Conservation (phyloP, 2,888 invertebrate species). For the Bombylius major region DNA sequence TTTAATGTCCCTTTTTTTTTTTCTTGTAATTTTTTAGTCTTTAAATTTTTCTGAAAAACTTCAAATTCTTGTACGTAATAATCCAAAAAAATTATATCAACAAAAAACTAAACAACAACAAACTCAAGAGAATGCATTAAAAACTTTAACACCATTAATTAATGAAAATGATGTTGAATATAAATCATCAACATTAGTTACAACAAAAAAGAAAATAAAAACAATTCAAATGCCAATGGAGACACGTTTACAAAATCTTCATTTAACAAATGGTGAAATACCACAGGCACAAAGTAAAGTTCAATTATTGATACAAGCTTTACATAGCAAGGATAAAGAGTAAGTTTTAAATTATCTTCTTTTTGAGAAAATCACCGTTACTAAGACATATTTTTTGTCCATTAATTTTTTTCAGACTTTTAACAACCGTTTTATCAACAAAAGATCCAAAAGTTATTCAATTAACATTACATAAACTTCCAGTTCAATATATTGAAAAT, state of each 20-base stretch:
- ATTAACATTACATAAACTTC: slow-evolving; percentile 62
- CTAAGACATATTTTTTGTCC: not conserved
- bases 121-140: slow-evolving; percentile 18
- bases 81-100: slow-evolving; percentile 25
- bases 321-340: slow-evolving; percentile 71
- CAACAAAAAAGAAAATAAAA: slow-evolving; percentile 23
- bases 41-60: slow-evolving; percentile 42
- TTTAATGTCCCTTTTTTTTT: not conserved
- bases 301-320: slow-evolving; percentile 67
- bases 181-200: slow-evolving; percentile 19
- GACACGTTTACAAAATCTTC: slow-evolving; percentile 65
- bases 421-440: slow-evolving; percentile 57
- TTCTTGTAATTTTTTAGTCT: slow-evolving; percentile 23
- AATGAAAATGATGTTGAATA: slow-evolving; percentile 25
- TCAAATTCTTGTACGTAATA: slow-evolving; percentile 34
- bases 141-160: slow-evolving; percentile 25
- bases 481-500: slow-evolving; percentile 58
- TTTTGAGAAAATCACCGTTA: not conserved
- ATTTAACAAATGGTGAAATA: slow-evolving; percentile 42
- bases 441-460: slow-evolving; percentile 53
- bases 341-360: slow-evolving; percentile 21
- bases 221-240: slow-evolving; percentile 53
- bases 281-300: slow-evolving; percentile 59
- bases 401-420: slow-evolving; percentile 38
- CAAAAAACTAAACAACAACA: slow-evolving; percentile 16